A percentile compares a stretch with the other conserved stretches of the same genome.
Evolutionary conservation across 1,140 invertebrate genomes (phyloP).

Genomic region (Brachionus calyciflorus): DNA sequence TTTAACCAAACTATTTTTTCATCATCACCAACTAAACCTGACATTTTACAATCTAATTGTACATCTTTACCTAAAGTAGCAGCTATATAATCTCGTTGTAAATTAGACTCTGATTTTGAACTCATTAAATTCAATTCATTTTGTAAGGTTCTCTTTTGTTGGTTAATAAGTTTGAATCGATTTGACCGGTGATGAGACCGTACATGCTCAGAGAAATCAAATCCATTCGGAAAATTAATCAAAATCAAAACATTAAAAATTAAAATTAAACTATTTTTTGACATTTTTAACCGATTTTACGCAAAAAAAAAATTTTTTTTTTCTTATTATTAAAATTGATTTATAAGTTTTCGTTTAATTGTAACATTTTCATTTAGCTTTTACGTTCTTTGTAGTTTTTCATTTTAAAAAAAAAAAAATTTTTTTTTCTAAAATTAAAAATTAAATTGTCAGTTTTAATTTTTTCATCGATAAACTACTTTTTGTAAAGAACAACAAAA

Average conservation of each 20-base stretch:
- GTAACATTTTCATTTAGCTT: conserved; percentile 22
- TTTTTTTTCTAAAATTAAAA: no score
- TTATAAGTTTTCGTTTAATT: conserved; percentile 37
- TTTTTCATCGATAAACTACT: conserved; percentile 36
- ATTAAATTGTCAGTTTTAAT: conserved; percentile 39
- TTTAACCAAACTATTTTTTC: conserved; percentile 41
- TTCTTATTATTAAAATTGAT: no score
- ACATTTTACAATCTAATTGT: conserved; percentile 42
- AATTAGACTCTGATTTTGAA: background rate
- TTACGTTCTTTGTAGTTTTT: conserved; percentile 24
- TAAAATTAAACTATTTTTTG: no score
- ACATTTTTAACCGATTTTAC: no score
- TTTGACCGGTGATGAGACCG: background rate
- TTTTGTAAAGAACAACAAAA: background rate
- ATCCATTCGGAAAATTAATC: no score
- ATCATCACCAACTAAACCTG: background rate
- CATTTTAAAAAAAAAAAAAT: no score
- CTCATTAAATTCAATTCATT: background rate
- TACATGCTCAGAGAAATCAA: no score
- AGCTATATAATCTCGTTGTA: conserved; percentile 20
- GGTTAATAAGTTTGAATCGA: background rate
- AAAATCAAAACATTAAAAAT: no score
- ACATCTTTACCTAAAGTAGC: background rate
- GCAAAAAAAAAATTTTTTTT: no score
- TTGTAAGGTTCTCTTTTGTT: conserved; percentile 4